Percentiles rank a stretch among this genome's conserved stretches.
These are phyloP conservation scores for Pristionchus exspectatus DNA, from an alignment of 2,888 invertebrate genomes.

Conservation along the genomic window DNA sequence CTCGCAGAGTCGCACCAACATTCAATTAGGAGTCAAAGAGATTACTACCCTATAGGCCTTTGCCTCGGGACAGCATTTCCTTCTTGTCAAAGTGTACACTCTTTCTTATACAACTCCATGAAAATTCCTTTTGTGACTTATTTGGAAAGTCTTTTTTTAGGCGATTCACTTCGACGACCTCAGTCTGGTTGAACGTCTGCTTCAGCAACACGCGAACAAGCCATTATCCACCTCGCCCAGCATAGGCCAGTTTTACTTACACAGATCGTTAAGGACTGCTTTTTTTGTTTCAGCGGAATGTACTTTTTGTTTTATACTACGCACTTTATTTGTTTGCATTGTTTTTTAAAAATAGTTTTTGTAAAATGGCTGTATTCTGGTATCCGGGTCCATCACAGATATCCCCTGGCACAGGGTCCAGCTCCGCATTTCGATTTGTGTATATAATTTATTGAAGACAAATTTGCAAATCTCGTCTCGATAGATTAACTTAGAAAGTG, in stretches of 20 bases:
- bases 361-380: too few relatives aligned
- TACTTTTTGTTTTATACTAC: not conserved
- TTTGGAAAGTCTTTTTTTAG: slow-evolving; percentile 57
- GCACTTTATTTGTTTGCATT: not conserved
- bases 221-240: slow-evolving; percentile 75
- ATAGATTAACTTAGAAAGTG: too few relatives aligned
- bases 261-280: not conserved
- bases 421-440: too few relatives aligned
- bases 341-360: too few relatives aligned
- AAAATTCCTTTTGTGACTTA: too few relatives aligned
- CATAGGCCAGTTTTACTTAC: slow-evolving; percentile 65
- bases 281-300: not conserved
- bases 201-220: slow-evolving; percentile 74
- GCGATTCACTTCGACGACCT: slow-evolving; percentile 78
- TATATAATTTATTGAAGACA: too few relatives aligned
- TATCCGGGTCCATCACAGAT: too few relatives aligned
- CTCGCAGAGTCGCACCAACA: not conserved
- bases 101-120: not conserved
- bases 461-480: too few relatives aligned
- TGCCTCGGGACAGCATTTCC: slow-evolving; percentile 31
- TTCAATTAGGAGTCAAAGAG: slow-evolving; percentile 52
- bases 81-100: slow-evolving; percentile 39
- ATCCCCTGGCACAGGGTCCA: too few relatives aligned
- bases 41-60: slow-evolving; percentile 32
- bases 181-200: slow-evolving; percentile 73